phyloP scores from a whole-genome alignment of 2,888 invertebrate species.

The Sinohyriopsis cumingii region DNA sequence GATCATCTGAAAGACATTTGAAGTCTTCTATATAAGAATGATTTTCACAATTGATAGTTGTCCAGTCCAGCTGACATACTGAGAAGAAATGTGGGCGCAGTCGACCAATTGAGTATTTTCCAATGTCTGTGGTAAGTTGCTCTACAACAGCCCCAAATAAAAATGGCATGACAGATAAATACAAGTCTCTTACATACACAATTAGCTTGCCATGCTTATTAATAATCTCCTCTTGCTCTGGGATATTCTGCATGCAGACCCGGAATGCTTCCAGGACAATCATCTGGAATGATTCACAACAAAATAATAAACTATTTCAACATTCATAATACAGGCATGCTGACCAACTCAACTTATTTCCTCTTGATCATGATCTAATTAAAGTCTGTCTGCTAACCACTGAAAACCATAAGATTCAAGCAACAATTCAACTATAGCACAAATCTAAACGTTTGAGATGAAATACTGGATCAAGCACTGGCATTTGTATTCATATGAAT shows the following conservation, averaged over 20 bases:
- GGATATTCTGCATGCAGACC: conserved; percentile 10
- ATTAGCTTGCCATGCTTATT: conserved; percentile 75
- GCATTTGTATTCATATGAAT: no score
- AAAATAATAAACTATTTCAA: no score
- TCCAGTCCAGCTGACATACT: conserved; percentile 83
- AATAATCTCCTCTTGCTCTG: conserved; percentile 14
- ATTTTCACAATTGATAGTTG: conserved; percentile 30
- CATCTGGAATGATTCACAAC: conserved; percentile 26
- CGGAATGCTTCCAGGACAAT: conserved; percentile 24
- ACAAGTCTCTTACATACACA: conserved; percentile 75
- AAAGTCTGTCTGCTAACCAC: no score
- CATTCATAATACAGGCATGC: no score
- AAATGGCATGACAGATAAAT: conserved; percentile 74
- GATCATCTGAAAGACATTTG: conserved; percentile 47
- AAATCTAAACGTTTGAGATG: no score
- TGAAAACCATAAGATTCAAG: no score
- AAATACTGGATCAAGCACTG: no score
- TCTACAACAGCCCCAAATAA: conserved; percentile 89
- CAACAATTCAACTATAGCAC: no score
- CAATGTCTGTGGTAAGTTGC: conserved; percentile 91
- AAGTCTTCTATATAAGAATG: conserved; percentile 48
- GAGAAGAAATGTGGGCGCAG: conserved; percentile 94
- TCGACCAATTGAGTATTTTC: conserved; percentile 94
- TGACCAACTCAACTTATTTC: no score
- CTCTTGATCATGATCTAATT: no score